Evolutionary conservation across 1,140 invertebrate species (phyloP), one percentile per base, ranked within the genome.

Genomic region (Diuraphis noxia): DNA sequence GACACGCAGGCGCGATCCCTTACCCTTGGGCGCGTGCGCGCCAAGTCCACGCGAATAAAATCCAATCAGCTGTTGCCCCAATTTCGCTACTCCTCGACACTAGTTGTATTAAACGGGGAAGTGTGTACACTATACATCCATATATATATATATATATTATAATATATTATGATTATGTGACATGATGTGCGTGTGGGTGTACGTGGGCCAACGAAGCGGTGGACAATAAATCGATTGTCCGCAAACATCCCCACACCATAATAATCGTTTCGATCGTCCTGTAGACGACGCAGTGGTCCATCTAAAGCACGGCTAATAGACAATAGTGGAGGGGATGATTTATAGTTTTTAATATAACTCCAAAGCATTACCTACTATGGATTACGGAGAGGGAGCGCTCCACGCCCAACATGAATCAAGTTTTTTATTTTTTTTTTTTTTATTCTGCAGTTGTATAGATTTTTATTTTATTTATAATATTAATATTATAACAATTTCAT

Each of bases 11-110:
- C 40, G 82, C 82, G 40, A 40, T 38, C 25, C 40, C 40, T 23
- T n/a, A 30, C 41, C 40, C 30, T 46, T n/a, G 3, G 13, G 40
- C 40, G 82, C 25, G 30, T 34, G 41, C 40, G 82, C 5, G n/a
- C 13, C 41, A 9, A n/a, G 17, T 30, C 41, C 17, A 43, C 82
- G 30, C 82, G 82, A 85, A 43, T n/a, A 41, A n/a, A 40, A 36
- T 38, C 41, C 13, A 43, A 46, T 85, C 84, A 85, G 84, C 84
- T 85, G 84, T 85, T 85, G 84, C 84, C 41, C 84, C 43, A 85
- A 85, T 85, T 85, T 43, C 13, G 30, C 82, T 34, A 46, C 56
- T n/a, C 30, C 56, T n/a, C 56, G 30, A n/a, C 30, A n/a, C 56
- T 63, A 72, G 56, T 30, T n/a, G 56, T 72, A 72, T 72, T 72